phyloP scores from a whole-genome alignment of 2,797 vertebrate species.

The Melanotaenia nigrans region DNA sequence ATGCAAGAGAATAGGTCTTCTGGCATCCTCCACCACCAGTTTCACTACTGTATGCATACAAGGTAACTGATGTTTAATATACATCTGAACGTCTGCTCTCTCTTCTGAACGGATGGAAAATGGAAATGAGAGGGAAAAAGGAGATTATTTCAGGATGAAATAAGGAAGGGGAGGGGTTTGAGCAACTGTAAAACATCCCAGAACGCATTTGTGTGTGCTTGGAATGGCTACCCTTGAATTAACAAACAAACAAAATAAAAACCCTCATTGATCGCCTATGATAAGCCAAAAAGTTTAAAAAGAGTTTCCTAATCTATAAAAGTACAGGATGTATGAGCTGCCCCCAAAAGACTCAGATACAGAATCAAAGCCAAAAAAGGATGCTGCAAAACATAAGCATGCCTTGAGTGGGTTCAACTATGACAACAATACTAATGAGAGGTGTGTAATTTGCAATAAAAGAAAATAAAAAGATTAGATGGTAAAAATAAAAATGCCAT shows the following conservation, averaged over 20 bases:
- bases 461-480: not conserved
- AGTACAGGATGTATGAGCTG: not conserved
- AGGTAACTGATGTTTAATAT: conserved; percentile 43
- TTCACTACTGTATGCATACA: conserved; percentile 35
- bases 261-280: not conserved
- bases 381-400: not conserved
- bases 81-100: conserved; percentile 18
- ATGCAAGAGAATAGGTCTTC: conserved; percentile 80
- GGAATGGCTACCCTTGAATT: conserved; percentile 68
- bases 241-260: no score
- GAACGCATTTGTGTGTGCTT: conserved; percentile 35
- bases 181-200: conserved; percentile 5
- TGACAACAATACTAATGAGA: not conserved
- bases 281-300: not conserved
- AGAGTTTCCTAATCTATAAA: not conserved
- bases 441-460: conserved; percentile 4
- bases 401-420: not conserved
- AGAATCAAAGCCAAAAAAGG: not conserved
- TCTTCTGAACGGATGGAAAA: conserved; percentile 2
- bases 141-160: conserved; percentile 2
- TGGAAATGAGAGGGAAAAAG: conserved; percentile 32
- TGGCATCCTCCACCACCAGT: conserved; percentile 69
- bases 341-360: not conserved
- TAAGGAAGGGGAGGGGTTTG: no score
- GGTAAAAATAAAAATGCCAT: not conserved